Percentiles rank a stretch among this genome's conserved stretches.
These are phyloP conservation scores for Salvelinus fontinalis DNA, from an alignment of 2,113 vertebrate species.

Conservation along the genomic window DNA sequence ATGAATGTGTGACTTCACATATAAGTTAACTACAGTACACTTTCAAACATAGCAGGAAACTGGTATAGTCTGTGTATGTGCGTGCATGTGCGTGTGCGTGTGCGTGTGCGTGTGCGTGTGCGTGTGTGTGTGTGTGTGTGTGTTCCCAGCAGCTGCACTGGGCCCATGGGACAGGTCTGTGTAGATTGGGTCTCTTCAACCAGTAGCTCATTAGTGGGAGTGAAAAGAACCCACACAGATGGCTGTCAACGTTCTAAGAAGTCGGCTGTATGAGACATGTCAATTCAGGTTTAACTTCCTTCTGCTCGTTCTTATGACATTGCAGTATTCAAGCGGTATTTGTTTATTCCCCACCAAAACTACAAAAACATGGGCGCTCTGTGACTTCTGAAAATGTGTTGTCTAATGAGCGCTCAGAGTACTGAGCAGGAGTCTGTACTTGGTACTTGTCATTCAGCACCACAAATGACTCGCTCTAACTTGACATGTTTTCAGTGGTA, in stretches of 20 bases:
- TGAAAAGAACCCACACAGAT: conserved; percentile 81
- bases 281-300: conserved; percentile 80
- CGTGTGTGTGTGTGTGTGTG: conserved; percentile 19
- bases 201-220: conserved; percentile 81
- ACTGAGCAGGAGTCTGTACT: conserved; percentile 74
- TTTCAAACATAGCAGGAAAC: conserved; percentile 12
- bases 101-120: conserved; percentile 22
- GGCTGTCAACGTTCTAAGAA: conserved; percentile 80
- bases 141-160: conserved; percentile 74
- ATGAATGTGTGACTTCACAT: conserved; percentile 57
- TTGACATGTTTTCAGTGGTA: conserved; percentile 72
- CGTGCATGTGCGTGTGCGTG: not conserved
- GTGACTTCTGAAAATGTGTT: conserved; percentile 78
- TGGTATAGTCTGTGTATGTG: conserved; percentile 15
- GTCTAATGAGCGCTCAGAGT: conserved; percentile 78
- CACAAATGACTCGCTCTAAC: conserved; percentile 75
- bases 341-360: conserved; percentile 72
- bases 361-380: conserved; percentile 66
- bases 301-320: conserved; percentile 76
- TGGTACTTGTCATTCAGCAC: conserved; percentile 81
- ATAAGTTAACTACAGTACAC: conserved; percentile 50
- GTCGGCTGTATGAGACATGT: conserved; percentile 75
- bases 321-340: conserved; percentile 75
- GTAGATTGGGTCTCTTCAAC: conserved; percentile 75
- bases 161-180: conserved; percentile 75